phyloP scores from a whole-genome alignment of 2,888 invertebrate species.

The Pomacea canaliculata region DNA sequence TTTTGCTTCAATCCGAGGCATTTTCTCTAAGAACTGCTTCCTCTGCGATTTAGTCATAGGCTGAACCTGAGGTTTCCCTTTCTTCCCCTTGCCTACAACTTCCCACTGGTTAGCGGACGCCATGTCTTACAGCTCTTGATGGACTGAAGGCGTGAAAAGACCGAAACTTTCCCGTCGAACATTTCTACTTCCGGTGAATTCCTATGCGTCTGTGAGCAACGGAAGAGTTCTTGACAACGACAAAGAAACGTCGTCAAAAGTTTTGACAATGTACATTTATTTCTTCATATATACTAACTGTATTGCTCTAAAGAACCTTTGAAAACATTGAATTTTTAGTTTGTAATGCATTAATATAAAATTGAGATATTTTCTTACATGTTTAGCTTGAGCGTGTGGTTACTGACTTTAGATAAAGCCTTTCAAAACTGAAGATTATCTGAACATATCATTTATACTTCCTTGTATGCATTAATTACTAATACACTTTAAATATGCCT shows the following conservation, averaged over 20 bases:
- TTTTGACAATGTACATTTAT: conserved; percentile 14
- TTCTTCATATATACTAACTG: no score
- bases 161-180: not conserved
- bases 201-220: conserved; percentile 3
- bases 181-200: conserved; percentile 15
- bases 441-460: no score
- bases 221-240: conserved; percentile 24
- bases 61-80: conserved; percentile 41
- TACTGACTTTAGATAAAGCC: no score
- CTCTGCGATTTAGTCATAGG: conserved; percentile 48
- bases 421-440: no score
- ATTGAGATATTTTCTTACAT: no score
- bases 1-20: conserved; percentile 51
- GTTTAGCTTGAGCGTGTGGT: no score
- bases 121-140: conserved; percentile 34
- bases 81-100: conserved; percentile 53
- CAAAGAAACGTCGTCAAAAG: not conserved
- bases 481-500: no score
- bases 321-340: no score
- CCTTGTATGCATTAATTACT: no score
- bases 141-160: not conserved
- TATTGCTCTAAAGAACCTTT: no score
- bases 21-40: conserved; percentile 51
- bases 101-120: conserved; percentile 52
- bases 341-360: no score